Evolutionary conservation across 1,140 invertebrate genomes (phyloP), one percentile per base, ranked within the genome.

Genomic region (Melipona quadrifasciata): DNA sequence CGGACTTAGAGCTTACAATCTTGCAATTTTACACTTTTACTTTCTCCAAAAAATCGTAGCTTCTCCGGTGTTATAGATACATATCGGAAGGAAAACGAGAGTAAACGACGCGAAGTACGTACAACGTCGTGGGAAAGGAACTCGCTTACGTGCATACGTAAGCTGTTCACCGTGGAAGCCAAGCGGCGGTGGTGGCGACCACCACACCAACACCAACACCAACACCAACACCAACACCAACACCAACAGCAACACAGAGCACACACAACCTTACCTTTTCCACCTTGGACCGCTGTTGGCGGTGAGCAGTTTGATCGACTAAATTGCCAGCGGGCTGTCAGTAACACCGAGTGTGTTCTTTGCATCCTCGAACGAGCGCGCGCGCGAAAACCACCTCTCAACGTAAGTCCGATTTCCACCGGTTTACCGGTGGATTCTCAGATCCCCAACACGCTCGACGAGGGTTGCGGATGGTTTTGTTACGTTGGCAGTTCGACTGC

Each of bases 281-380:
- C 65, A 73, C 77, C 85, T 85, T 90, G 72, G 82, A 82, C 67
- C 74, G 77, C 82, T 72, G 79, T 89, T 47, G 39, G 84, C 84
- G 80, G 79, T 79, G 85, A 83, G 80, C 74, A 90, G 86, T 87
- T 87, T 77, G 89, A 89, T 87, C 87, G 87, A 86, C 85, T 82
- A 82, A 87, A 87, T 90, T 89, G 82, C 82, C 82, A 58, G 34
- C 82, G 39, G 82, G 70, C 85, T 87, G 87, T 90, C 85, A 82
- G 87, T 78, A 85, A 89, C 85, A 90, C 74, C 75, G 76, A 68
- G 64, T 61, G 65, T 80, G 85, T 86, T 86, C 81, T 83, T 80
- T 79, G 85, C 77, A 79, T 78, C 71, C 81, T 85, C 79, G 31
- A 31, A 31, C 31, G 31, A 31, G 53, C 34, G 51, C 51, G 73